These are phyloP conservation scores for Dallia pectoralis DNA, from an alignment of 2,797 vertebrate species.

Conservation along the genomic window DNA sequence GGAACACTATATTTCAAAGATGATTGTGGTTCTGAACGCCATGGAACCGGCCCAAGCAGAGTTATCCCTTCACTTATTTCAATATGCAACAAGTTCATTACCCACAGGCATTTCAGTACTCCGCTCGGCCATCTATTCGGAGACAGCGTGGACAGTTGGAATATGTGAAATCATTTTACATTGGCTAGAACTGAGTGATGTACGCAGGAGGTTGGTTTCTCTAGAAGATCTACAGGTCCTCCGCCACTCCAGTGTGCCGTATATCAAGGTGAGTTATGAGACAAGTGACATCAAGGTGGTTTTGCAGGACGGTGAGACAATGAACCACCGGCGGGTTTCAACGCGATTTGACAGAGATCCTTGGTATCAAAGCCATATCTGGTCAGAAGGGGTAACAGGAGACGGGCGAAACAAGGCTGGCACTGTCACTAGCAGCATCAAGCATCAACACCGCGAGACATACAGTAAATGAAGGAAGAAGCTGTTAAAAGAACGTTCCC, in stretches of 20 bases:
- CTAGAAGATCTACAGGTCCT: background rate
- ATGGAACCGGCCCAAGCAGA: conserved; percentile 15
- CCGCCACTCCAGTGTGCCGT: background rate
- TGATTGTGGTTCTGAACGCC: conserved; percentile 38
- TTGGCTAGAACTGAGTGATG: background rate
- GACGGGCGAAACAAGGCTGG: background rate
- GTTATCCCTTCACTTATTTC: conserved; percentile 31
- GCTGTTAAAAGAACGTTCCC: background rate
- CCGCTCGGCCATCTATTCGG: conserved; percentile 20
- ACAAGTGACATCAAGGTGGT: background rate
- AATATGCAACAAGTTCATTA: conserved; percentile 67
- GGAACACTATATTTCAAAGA: conserved; percentile 40
- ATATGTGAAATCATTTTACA: background rate
- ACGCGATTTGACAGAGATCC: background rate
- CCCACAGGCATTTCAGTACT: conserved; percentile 12
- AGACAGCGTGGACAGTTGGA: conserved; percentile 11
- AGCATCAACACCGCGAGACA: background rate
- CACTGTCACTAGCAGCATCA: background rate
- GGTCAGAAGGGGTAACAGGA: background rate
- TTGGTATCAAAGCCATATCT: background rate
- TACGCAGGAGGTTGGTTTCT: background rate
- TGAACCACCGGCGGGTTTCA: background rate
- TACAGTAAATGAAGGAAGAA: background rate
- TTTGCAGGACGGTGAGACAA: background rate
- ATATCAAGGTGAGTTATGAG: background rate